Percentiles rank a stretch among this genome's conserved stretches.
Evolutionary conservation across 2,113 vertebrate species (phyloP).

Genomic region (Carassius gibelio): DNA sequence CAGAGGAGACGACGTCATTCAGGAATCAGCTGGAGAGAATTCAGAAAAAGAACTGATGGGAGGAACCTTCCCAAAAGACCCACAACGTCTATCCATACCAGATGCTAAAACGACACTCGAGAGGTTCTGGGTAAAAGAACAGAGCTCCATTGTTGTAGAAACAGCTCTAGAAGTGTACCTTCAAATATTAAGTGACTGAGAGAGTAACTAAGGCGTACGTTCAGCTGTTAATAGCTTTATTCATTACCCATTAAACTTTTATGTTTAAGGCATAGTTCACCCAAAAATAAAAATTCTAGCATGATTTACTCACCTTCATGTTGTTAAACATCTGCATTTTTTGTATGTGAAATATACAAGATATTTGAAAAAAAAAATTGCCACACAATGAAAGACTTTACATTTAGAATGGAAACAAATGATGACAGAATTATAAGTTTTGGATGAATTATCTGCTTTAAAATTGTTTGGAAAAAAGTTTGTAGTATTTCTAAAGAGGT

Average conservation of each 20-base stretch:
- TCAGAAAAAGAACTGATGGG: constrained; percentile 24
- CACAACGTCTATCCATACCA: constrained; percentile 25
- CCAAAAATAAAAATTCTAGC: not conserved
- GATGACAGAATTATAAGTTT: too few relatives aligned
- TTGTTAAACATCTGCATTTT: not conserved
- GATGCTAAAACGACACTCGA: constrained; percentile 25
- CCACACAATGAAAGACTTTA: too few relatives aligned
- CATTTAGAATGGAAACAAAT: not conserved
- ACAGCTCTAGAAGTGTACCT: not conserved
- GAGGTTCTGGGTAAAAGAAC: constrained; percentile 8
- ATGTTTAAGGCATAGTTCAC: not conserved
- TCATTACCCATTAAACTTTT: not conserved
- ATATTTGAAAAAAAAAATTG: not conserved
- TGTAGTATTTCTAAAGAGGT: not conserved
- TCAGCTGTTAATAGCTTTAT: not conserved
- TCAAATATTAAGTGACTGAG: not conserved
- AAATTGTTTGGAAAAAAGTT: too few relatives aligned
- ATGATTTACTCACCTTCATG: too few relatives aligned
- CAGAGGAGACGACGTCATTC: constrained; percentile 12
- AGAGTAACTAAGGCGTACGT: not conserved
- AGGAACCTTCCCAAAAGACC: constrained; percentile 33
- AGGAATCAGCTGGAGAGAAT: constrained; percentile 15
- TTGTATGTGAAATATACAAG: not conserved
- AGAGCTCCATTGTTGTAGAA: constrained; percentile 12
- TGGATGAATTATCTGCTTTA: too few relatives aligned